phyloP scores from a whole-genome alignment of 2,888 invertebrate species.

The Limenitis camilla region DNA sequence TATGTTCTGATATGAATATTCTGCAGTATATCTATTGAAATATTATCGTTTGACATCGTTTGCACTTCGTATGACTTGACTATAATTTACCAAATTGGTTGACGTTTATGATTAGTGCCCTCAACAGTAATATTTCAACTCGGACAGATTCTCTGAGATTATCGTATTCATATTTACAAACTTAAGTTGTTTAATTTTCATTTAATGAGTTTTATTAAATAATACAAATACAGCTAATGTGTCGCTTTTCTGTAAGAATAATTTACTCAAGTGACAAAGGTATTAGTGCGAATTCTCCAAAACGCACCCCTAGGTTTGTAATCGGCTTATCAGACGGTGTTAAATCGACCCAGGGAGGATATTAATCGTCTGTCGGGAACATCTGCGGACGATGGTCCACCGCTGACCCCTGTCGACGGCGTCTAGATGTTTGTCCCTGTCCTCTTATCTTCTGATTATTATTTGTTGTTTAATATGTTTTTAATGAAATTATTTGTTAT shows the following conservation, averaged over 20 bases:
- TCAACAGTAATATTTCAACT: too few relatives aligned
- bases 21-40: background rate
- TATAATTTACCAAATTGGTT: too few relatives aligned
- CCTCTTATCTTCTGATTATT: conserved; percentile 21
- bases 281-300: background rate
- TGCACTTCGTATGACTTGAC: too few relatives aligned
- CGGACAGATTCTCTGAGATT: too few relatives aligned
- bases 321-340: conserved; percentile 38
- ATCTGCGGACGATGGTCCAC: conserved; percentile 63
- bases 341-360: conserved; percentile 41
- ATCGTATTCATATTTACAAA: too few relatives aligned
- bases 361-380: conserved; percentile 72
- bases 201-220: too few relatives aligned
- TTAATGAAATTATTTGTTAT: background rate
- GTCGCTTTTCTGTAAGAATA: background rate
- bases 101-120: too few relatives aligned
- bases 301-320: conserved; percentile 21
- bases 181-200: too few relatives aligned
- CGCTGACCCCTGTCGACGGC: conserved; percentile 53
- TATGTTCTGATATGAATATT: background rate
- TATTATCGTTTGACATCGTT: too few relatives aligned
- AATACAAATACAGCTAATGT: too few relatives aligned
- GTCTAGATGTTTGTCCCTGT: conserved; percentile 30
- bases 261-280: background rate
- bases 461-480: conserved; percentile 11